Evolutionary conservation across 2,888 invertebrate species (phyloP), one percentile per base, ranked within the genome.

Genomic region (Drosophila helvetica): DNA sequence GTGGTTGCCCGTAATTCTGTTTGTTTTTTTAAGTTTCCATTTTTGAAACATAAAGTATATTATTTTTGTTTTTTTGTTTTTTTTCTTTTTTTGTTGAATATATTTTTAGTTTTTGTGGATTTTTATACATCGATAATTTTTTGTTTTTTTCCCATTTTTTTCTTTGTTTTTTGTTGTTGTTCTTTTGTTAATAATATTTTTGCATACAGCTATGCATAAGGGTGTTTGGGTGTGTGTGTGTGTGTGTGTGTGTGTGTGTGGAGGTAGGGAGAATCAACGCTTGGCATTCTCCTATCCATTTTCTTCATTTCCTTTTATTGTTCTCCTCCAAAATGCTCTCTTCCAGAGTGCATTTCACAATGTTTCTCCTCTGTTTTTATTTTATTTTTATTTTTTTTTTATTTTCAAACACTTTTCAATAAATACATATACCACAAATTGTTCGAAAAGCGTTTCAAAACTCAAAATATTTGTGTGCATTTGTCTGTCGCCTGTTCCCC

Each of bases 271-370:
- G 38, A 38, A 38, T 83, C 78, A 79, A 85, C 69, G 77, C 74
- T 77, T 75, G 83, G 88, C 79, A 63, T 70, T 75, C 64, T 62
- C 55, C 57, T 33, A 27, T 19, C 17, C 18, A 51, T 15, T 30
- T 30, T 12, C 12, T 51, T 45, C 25, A 12, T 18, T 9, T 33
- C 7, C 17, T 15, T 15, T 38, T 38, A 38, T 22, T 27, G 25
- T 25, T 25, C 58, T 33, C 42, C 42, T 52, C 42, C 42, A 17
- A 57, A 38, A 69, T 22, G 66, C 46, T 46, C 45, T n/a, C 25
- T 38, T 30, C 1, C 7, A 38, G 22, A 56, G 42, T 43, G 67
- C 46, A 30, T 67, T 51, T 50, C 33, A 51, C 48, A 55, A 54
- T 42, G 25, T 17, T 51, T 25, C 47, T 25, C 43, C n/a, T 55